phyloP scores from a whole-genome alignment of 2,888 invertebrate genomes.

The Zygogramma bicolorata region DNA sequence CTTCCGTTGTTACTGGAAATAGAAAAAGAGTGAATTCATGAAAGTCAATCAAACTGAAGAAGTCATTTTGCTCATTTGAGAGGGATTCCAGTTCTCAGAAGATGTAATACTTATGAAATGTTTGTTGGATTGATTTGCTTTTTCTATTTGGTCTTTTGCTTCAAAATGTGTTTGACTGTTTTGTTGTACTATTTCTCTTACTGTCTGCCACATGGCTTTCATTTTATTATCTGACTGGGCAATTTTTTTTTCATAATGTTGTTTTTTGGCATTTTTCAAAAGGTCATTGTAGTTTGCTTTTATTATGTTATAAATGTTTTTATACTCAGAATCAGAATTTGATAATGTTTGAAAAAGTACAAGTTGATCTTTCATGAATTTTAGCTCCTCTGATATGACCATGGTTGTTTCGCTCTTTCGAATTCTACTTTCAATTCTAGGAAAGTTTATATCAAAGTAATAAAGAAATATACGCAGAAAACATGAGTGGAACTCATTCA shows the following conservation, averaged over 20 bases:
- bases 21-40: not conserved
- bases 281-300: too few species aligned
- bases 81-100: not conserved
- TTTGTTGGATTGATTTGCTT: constrained; percentile 8
- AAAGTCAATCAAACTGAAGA: constrained; percentile 4
- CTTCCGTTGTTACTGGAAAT: too few species aligned
- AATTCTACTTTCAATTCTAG: constrained; percentile 1
- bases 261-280: not conserved
- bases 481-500: not conserved
- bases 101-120: too few species aligned
- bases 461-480: constrained; percentile 7
- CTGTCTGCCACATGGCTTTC: too few species aligned
- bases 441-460: constrained; percentile 1
- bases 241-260: constrained; percentile 6
- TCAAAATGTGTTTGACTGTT: not conserved
- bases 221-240: constrained; percentile 4
- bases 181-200: constrained; percentile 10
- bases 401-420: too few species aligned
- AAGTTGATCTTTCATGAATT: not conserved
- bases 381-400: not conserved
- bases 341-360: constrained; percentile 11
- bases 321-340: not conserved
- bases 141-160: not conserved
- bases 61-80: not conserved
- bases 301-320: constrained; percentile 4